Evolutionary conservation across 35 echinoderm and acorn worm species (phyloP), one percentile per base, ranked within the genome.

Genomic region (Apostichopus parvimensis): DNA sequence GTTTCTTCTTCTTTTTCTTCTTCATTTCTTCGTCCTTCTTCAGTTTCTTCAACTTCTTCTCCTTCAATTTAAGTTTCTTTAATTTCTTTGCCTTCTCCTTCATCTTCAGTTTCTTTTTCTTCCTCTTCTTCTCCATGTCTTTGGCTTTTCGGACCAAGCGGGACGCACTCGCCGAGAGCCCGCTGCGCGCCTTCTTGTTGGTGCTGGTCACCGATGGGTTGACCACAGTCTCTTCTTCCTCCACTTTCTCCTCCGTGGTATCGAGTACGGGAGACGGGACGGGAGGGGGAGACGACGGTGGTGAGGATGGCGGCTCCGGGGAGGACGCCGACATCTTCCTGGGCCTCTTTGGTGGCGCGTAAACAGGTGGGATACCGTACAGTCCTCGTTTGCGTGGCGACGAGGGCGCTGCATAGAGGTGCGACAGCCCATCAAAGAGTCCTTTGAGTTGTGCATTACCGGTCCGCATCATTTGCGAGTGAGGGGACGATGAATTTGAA

Each of bases 401-500:
- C 2, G 95, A 92, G 5, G 96, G 96, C 11, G 97, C 92, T 26
- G 93, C 94, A 53, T 98, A 98, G 59, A 98, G 85, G 79, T 98
- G 97, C 15, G 97, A 98, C 28, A 98, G 90, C 83, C 97, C 97
- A 76, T 99, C 97, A 95, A 99, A 99, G 62, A 99, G 93, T 64
- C 97, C 93, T 80, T 99, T 99, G 70, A 99, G 88, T 89, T 99
- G 97, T 87, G 93, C 92, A 59, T 91, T 96, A 93, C 97, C 97
- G 55, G 95, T 93, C 59, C 95, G 92, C 93, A 96, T 94, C 82
- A 99, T 94, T 80, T 96, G 95, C 18, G 97, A 95, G 86, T 98
- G 96, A 53, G 96, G 96, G 6, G 96, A 98, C 8, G 96, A 98
- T 10, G 96, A 98, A 84, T 98, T 98, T 77, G 96, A 98, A 87